Conservation (phyloP, 2,113 vertebrate species). For the human region DNA sequence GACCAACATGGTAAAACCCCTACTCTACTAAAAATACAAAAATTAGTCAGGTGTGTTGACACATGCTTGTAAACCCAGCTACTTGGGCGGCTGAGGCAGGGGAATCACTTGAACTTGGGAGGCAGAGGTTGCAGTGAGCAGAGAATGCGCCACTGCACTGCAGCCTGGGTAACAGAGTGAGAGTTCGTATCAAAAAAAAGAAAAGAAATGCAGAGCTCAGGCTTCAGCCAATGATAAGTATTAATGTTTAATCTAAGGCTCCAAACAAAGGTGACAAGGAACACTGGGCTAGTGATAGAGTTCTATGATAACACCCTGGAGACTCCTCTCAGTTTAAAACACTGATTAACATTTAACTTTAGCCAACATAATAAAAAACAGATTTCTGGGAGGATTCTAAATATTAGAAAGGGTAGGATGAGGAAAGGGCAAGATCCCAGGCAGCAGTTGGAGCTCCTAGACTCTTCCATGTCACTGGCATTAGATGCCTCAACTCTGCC, state of each 20-base stretch:
- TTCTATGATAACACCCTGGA: background rate
- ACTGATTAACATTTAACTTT: background rate
- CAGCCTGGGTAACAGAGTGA: too few species aligned
- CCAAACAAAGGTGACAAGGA: background rate
- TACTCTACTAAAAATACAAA: too few species aligned
- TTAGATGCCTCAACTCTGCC: background rate
- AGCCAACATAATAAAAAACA: background rate
- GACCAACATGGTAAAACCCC: too few species aligned
- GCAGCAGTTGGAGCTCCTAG: background rate
- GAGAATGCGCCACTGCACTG: too few species aligned
- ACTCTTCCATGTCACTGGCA: accelerated
- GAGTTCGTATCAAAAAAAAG: too few species aligned
- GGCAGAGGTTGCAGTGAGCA: too few species aligned
- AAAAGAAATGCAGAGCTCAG: background rate
- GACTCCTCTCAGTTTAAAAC: background rate
- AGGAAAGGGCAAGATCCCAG: background rate
- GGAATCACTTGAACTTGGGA: too few species aligned
- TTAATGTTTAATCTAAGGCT: background rate
- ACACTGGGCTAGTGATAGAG: background rate
- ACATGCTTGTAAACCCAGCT: too few species aligned
- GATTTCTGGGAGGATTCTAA: background rate
- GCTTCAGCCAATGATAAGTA: background rate
- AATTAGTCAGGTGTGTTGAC: too few species aligned
- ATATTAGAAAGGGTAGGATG: background rate
- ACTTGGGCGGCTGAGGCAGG: too few species aligned